Evolutionary conservation across 2,113 vertebrate genomes (phyloP).

Genomic region (Sinocyclocheilus rhinocerous): DNA sequence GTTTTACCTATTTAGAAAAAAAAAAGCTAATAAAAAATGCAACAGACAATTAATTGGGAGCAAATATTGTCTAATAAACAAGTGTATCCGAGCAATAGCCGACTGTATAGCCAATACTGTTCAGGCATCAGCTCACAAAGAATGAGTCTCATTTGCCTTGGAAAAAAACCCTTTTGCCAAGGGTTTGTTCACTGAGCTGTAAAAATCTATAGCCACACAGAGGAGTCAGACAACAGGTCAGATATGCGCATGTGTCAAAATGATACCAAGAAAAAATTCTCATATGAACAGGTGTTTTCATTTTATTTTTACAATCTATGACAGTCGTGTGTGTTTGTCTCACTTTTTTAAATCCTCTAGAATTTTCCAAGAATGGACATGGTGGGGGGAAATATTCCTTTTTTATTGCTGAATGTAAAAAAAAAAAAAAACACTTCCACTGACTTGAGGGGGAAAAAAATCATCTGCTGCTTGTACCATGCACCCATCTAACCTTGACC

Average conservation of each 20-base stretch:
- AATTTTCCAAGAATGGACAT: conserved; percentile 86
- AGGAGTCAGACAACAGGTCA: conserved; percentile 56
- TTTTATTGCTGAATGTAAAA: conserved; percentile 96
- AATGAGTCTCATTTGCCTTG: too few relatives aligned
- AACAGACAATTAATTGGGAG: too few relatives aligned
- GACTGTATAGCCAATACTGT: too few relatives aligned
- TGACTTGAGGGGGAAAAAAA: conserved; percentile 81
- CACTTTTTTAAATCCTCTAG: conserved; percentile 74
- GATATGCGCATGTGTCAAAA: conserved; percentile 78
- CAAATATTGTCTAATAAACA: too few relatives aligned
- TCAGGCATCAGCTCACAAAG: too few relatives aligned
- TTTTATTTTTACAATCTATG: conserved; percentile 89
- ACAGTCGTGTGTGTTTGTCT: conserved; percentile 86
- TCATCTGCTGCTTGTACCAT: conserved; percentile 96
- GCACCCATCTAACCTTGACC: conserved; percentile 98
- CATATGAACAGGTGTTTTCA: conserved; percentile 83
- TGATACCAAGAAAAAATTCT: conserved; percentile 88
- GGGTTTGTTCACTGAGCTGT: not conserved
- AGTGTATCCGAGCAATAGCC: too few relatives aligned
- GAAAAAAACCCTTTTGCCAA: not conserved
- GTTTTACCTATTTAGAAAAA: too few relatives aligned
- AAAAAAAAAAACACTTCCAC: conserved; percentile 85
- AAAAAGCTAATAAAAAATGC: too few relatives aligned
- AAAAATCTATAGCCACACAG: not conserved
- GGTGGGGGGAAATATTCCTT: conserved; percentile 64